Conservation (phyloP, 2,888 invertebrate species). For the Caenorhabditis sp. region DNA sequence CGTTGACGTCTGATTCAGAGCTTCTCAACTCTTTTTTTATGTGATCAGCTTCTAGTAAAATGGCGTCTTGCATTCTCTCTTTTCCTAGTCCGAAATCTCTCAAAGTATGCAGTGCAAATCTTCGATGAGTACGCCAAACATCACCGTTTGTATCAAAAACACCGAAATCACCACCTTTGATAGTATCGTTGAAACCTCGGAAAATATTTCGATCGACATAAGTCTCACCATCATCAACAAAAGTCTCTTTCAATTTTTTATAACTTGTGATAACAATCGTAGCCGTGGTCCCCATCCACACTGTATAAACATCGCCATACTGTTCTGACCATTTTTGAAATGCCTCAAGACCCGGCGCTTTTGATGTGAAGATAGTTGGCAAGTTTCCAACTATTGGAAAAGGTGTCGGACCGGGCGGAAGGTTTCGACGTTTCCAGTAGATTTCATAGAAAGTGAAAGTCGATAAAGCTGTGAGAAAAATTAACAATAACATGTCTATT, state of each 20-base stretch:
- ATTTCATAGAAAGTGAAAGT: not conserved
- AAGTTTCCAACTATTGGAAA: conserved; percentile 45
- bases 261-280: conserved; percentile 38
- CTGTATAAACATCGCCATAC: conserved; percentile 44
- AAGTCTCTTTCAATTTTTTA: conserved; percentile 43
- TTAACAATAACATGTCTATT: too few species aligned
- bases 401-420: conserved; percentile 32
- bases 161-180: conserved; percentile 21
- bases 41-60: conserved; percentile 28
- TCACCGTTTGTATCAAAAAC: conserved; percentile 40
- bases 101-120: conserved; percentile 39
- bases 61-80: conserved; percentile 31
- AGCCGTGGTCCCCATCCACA: conserved; percentile 44
- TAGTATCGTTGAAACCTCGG: not conserved
- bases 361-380: conserved; percentile 27
- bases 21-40: conserved; percentile 18
- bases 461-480: too few species aligned
- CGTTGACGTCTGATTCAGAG: conserved; percentile 14
- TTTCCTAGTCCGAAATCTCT: conserved; percentile 45
- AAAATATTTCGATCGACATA: conserved; percentile 36
- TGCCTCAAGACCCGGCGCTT: conserved; percentile 29
- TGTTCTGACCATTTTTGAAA: conserved; percentile 37
- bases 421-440: not conserved
- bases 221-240: conserved; percentile 39
- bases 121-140: conserved; percentile 39